These are phyloP conservation scores for Drosophila melanica DNA, from an alignment of 1,140 invertebrate species.

Conservation along the genomic window DNA sequence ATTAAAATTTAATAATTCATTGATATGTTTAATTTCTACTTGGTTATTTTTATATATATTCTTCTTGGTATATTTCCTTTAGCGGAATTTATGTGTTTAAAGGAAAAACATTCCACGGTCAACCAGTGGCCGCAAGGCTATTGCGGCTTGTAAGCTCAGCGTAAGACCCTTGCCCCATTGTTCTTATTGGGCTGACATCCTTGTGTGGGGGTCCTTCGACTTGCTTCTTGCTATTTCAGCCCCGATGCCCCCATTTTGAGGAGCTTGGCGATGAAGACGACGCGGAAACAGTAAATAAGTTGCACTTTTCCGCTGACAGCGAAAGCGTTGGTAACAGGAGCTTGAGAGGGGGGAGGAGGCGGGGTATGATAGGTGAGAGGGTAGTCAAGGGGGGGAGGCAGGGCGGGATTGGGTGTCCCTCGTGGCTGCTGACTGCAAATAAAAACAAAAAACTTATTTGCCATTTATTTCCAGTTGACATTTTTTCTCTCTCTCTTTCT, in stretches of 20 bases:
- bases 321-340: slow-evolving; percentile 18
- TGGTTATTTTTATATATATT: too few relatives aligned
- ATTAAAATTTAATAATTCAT: too few relatives aligned
- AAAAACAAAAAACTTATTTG: slow-evolving; percentile 76
- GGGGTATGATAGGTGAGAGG: not conserved
- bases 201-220: not conserved
- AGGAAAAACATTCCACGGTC: too few relatives aligned
- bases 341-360: not conserved
- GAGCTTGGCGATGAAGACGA: slow-evolving; percentile 19
- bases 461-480: slow-evolving; percentile 76
- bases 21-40: too few relatives aligned
- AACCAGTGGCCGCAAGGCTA: too few relatives aligned
- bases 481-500: slow-evolving; percentile 29
- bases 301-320: slow-evolving; percentile 68
- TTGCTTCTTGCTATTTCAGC: slow-evolving; percentile 18
- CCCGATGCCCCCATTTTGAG: not conserved
- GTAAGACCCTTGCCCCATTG: slow-evolving; percentile 7
- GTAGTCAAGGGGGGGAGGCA: slow-evolving; percentile 13
- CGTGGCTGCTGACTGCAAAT: slow-evolving; percentile 56
- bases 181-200: not conserved
- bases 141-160: too few relatives aligned
- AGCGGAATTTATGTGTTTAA: too few relatives aligned
- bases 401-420: slow-evolving; percentile 5
- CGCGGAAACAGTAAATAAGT: slow-evolving; percentile 72
- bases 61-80: too few relatives aligned